Base-by-base conservation (phyloP, 1,140 invertebrate species). In the Lamellibrachia luymesi region DNA sequence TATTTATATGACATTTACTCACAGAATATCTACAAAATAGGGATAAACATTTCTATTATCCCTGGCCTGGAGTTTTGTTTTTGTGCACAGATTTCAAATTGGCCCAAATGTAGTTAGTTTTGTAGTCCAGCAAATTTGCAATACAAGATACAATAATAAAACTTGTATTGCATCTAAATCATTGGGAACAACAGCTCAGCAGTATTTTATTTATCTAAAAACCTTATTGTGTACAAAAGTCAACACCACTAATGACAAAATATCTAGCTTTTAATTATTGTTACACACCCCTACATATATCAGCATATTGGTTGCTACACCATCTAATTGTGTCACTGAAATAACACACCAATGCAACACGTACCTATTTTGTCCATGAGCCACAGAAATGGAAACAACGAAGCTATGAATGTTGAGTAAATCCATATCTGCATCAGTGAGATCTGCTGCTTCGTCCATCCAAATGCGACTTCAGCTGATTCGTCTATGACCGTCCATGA, bases 371-470 rank as follows among this genome's bases (percentile, higher is more conserved):
- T 49, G 91, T 93, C 93, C 7, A 93, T 91, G 50, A 93, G 56
- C 51, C 92, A 93, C 6, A 92, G 90, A 90, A 93, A 91, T 25
- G 93, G 93, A 64, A 93, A 51, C 92, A 93, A 93, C 10, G 92
- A 17, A 25, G 91, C 90, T 22, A 93, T 51, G 80, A 90, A 93
- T 27, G 92, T 38, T 13, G 52, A 8, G 92, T 93, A 93, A 27
- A 93, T 51, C 93, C 93, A 93, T 22, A 91, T 91, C 92, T 91
- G 89, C 92, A 93, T 92, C 80, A 93, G 80, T 27, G 93, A 93
- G 17, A 93, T 93, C 13, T 90, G 50, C 25, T 56, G 27, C 17
- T 93, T 92, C 13, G 93, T 91, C 93, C 93, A 93, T 8, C 92
- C 90, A 92, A 93, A 93, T 8, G 90, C 93, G 10, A 51, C 90